Percentiles rank a stretch among this genome's conserved stretches.
These are phyloP conservation scores for Syrrhaptes paradoxus DNA, from an alignment of 2,113 vertebrate species.

Conservation along the genomic window DNA sequence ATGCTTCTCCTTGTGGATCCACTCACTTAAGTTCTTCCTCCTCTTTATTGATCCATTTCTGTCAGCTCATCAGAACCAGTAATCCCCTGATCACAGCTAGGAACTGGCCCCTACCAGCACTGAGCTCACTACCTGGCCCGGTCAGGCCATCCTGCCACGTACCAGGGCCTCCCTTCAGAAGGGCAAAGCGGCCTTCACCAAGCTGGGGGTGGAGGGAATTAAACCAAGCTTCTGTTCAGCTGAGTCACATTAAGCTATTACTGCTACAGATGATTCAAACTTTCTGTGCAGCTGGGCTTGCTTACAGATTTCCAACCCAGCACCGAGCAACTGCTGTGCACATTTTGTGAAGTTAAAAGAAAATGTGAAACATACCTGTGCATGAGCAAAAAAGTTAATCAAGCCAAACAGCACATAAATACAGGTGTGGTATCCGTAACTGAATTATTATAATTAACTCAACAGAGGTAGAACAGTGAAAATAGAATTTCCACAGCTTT, in stretches of 20 bases:
- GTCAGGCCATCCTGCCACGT: rapidly evolving
- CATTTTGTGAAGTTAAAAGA: not conserved
- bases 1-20: not conserved
- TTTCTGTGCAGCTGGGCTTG: not conserved
- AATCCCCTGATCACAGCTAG: not conserved
- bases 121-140: rapidly evolving
- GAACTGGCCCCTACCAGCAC: rapidly evolving
- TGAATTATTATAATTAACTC: not conserved
- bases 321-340: not conserved
- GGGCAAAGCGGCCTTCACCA: not conserved
- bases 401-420: not conserved
- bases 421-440: not conserved
- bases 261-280: not conserved
- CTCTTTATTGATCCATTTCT: not conserved
- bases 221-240: not conserved
- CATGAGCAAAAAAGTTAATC: not conserved
- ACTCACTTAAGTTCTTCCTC: not conserved
- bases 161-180: too few relatives aligned
- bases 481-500: not conserved
- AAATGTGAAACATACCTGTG: not conserved
- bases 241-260: not conserved
- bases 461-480: not conserved
- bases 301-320: not conserved
- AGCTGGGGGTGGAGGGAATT: not conserved
- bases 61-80: not conserved